A percentile compares a stretch with the other conserved stretches of the same genome.
Evolutionary conservation across 1,140 invertebrate species (phyloP).

Genomic region (Trichoplusia ni): DNA sequence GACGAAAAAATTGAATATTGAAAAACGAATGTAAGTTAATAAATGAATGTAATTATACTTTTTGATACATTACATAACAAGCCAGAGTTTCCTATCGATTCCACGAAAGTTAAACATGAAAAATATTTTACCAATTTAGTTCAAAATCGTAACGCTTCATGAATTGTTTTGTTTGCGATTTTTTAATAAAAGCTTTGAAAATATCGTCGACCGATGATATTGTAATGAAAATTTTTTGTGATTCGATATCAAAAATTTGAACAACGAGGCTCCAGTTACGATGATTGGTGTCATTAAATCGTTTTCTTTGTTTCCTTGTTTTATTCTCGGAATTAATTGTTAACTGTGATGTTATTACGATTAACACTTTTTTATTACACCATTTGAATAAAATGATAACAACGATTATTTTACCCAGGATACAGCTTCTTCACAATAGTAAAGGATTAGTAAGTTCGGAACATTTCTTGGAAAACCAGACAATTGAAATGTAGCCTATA

Average conservation of each 20-base stretch:
- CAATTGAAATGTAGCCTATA: not conserved
- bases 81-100: not conserved
- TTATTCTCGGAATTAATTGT: too few relatives aligned
- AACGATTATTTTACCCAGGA: too few relatives aligned
- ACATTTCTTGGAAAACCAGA: constrained; percentile 6
- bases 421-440: not conserved
- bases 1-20: too few relatives aligned
- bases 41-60: too few relatives aligned
- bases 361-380: too few relatives aligned
- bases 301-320: too few relatives aligned
- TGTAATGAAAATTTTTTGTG: not conserved
- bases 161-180: not conserved
- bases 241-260: not conserved
- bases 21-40: too few relatives aligned
- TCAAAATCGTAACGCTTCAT: not conserved
- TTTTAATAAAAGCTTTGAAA: not conserved
- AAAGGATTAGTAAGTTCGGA: constrained; percentile 1
- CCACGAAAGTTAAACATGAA: not conserved
- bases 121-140: not conserved
- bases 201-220: not conserved
- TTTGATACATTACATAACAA: not conserved
- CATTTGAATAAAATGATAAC: too few relatives aligned
- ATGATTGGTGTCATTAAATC: too few relatives aligned
- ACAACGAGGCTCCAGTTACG: too few relatives aligned
- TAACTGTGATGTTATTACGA: too few relatives aligned